Percentiles rank a stretch among this genome's conserved stretches.
Conservation (phyloP, 2,113 vertebrate genomes). For the Eonycteris spelaea region DNA sequence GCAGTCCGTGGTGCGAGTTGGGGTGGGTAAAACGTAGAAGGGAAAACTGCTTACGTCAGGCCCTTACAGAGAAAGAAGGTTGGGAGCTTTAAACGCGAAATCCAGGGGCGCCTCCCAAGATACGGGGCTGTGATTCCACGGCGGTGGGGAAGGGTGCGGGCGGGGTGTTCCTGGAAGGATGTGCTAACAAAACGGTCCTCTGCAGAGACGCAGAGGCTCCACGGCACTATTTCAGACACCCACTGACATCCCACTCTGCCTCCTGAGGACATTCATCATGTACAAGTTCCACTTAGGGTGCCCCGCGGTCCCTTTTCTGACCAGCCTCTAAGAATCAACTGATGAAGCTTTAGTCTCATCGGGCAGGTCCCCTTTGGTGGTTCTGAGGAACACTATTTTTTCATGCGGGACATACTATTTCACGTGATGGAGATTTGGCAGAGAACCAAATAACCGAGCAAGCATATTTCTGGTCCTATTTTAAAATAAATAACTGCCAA, state of each 20-base stretch:
- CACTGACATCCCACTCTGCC: background rate
- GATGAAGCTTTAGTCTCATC: background rate
- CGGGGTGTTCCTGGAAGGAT: background rate
- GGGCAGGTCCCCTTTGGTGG: background rate
- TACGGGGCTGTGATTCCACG: background rate
- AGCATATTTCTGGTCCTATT: slow-evolving; percentile 18
- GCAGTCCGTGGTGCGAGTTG: background rate
- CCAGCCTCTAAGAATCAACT: background rate
- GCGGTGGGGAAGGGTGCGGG: background rate
- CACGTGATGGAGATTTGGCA: background rate
- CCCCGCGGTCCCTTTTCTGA: background rate
- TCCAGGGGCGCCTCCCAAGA: background rate
- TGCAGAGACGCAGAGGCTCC: background rate
- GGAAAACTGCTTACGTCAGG: slow-evolving; percentile 28
- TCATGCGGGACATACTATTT: background rate
- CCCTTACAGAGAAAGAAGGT: slow-evolving; percentile 7
- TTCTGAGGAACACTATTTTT: background rate
- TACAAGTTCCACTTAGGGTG: background rate
- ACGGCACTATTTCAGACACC: background rate
- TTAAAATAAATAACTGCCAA: slow-evolving; percentile 39
- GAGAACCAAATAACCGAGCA: background rate
- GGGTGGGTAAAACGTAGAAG: background rate
- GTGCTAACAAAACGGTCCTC: background rate
- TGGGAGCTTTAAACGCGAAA: background rate
- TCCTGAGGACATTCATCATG: background rate